These are phyloP conservation scores for Lampris megalopsis DNA, from an alignment of 2,113 vertebrate species.

Conservation along the genomic window DNA sequence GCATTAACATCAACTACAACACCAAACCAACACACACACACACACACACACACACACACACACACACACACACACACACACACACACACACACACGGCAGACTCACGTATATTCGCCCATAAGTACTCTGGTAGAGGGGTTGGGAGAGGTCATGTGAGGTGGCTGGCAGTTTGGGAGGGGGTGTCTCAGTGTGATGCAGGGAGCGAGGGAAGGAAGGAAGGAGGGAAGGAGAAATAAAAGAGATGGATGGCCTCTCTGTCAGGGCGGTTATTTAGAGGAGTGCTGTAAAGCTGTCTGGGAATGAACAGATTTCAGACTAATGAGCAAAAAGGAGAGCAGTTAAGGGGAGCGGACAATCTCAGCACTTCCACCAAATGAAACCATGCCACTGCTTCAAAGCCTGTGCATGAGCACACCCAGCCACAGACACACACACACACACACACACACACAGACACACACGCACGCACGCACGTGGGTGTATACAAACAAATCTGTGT, in stretches of 20 bases:
- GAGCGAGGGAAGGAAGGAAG: slow-evolving; percentile 32
- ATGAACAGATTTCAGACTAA: slow-evolving; percentile 82
- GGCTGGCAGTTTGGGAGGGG: slow-evolving; percentile 3
- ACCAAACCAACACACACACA: neutral
- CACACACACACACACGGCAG: neutral
- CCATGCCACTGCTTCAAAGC: slow-evolving; percentile 44
- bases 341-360: slow-evolving; percentile 57
- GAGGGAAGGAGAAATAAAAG: slow-evolving; percentile 74
- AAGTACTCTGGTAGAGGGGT: neutral
- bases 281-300: slow-evolving; percentile 78
- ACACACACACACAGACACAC: slow-evolving; percentile 1
- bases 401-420: slow-evolving; percentile 2
- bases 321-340: slow-evolving; percentile 71
- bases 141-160: slow-evolving; percentile 18
- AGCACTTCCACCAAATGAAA: slow-evolving; percentile 67
- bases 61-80: neutral
- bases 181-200: neutral
- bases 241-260: slow-evolving; percentile 79
- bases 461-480: neutral
- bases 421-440: slow-evolving; percentile 48
- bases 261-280: slow-evolving; percentile 78
- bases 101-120: neutral
- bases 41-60: neutral
- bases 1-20: neutral
- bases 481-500: neutral